Percentiles rank a stretch among this genome's conserved stretches.
phyloP scores from a whole-genome alignment of 2,113 vertebrate species.

The Rhineura floridana region DNA sequence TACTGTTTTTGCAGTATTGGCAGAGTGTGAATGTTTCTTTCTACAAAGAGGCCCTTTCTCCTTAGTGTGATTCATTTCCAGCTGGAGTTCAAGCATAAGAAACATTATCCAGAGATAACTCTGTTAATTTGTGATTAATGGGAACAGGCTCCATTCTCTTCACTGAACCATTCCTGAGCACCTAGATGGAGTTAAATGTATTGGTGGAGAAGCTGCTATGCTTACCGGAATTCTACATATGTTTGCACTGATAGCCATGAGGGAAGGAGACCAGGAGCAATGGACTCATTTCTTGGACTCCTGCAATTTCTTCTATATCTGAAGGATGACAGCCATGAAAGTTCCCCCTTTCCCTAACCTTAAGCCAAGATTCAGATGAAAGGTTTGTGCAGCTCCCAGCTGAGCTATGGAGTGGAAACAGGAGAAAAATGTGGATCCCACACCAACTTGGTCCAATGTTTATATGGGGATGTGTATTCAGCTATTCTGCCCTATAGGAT shows the following conservation, averaged over 20 bases:
- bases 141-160: neutral
- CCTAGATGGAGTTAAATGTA: neutral
- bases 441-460: neutral
- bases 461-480: neutral
- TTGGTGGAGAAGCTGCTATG: neutral
- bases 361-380: neutral
- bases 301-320: neutral
- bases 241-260: neutral
- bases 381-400: neutral
- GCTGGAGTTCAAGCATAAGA: neutral
- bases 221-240: neutral
- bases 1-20: neutral
- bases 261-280: neutral
- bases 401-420: neutral
- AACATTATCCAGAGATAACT: slow-evolving; percentile 13
- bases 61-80: neutral
- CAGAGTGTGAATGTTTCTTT: neutral
- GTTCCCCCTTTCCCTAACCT: neutral
- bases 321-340: neutral
- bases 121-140: slow-evolving; percentile 1
- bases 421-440: neutral
- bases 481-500: neutral
- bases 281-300: neutral
- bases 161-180: neutral
- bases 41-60: neutral